Evolutionary conservation across 2,888 invertebrate species (phyloP), one percentile per base, ranked within the genome.

Genomic region (Sinotaia quadrata): DNA sequence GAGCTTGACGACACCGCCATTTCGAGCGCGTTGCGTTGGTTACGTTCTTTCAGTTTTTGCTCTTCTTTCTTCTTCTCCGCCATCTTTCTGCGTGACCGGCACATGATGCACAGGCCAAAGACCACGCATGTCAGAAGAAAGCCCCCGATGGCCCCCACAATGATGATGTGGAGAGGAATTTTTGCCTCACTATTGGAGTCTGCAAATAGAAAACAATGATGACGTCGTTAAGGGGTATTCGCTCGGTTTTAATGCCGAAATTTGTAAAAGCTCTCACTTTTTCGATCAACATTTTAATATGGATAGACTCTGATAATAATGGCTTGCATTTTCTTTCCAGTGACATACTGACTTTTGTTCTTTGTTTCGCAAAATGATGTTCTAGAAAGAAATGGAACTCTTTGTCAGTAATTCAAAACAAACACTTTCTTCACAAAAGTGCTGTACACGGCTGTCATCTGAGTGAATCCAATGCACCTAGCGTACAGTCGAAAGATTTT

Each of bases 131-230:
- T 81, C 47, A 85, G 56, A 49, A 85, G 69, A 37, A 81, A 71
- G 0, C 84, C 83, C 0, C 84, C 84, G n/a, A 85, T 78, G 10
- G 78, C 79, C 2, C 80, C 84, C n/a, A 84, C 75, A 29, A 83
- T 77, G 49, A 85, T 81, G 4, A 78, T 75, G 73, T 84, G 78
- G 57, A 78, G 61, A 2, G 81, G 77, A 29, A 81, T 68, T 10
- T 74, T 34, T 18, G 71, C 47, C 18, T 47, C 47, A 1, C 10
- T 47, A 3, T 24, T 37, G 5, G 52, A 67, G 21, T 54, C 62
- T 27, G 72, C 12, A 37, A 67, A 51, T 47, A 58, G 8, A 51
- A 7, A 41, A 10, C 10, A 10, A 41, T 41, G 41, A 15, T 18
- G 15, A 41, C 18, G 41, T 41, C 41, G 15, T 41, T 18, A 41